Evolutionary conservation across 2,113 vertebrate species (phyloP).

Genomic region (Tychaedon coryphoeus): DNA sequence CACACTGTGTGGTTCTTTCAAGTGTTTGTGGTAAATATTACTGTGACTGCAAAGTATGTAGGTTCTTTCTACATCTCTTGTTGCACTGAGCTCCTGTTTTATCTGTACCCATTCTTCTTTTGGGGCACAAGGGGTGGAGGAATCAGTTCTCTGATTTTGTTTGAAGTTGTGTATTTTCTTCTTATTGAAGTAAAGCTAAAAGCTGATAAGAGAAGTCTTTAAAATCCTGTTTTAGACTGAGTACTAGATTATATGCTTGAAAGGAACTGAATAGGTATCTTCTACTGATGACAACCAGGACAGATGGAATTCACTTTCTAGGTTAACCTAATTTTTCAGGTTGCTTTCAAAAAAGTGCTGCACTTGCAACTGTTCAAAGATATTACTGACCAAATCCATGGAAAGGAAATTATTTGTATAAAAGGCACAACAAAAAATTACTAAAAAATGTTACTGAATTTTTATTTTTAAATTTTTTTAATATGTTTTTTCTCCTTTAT

Average conservation of each 20-base stretch:
- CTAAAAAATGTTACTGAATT: background rate
- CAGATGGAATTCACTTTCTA: slow-evolving; percentile 43
- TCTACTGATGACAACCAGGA: slow-evolving; percentile 36
- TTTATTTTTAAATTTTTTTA: no score
- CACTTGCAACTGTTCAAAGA: background rate
- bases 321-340: slow-evolving; percentile 45
- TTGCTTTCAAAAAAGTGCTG: slow-evolving; percentile 5
- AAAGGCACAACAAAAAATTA: background rate
- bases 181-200: slow-evolving; percentile 35
- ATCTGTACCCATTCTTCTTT: background rate
- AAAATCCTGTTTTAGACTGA: slow-evolving; percentile 33
- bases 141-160: background rate
- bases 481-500: background rate
- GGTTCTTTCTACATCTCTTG: background rate
- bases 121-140: no score
- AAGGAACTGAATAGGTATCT: slow-evolving; percentile 35
- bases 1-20: background rate
- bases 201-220: slow-evolving; percentile 46
- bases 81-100: background rate
- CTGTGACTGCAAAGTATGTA: background rate
- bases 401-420: background rate
- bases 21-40: background rate
- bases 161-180: background rate
- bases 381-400: background rate
- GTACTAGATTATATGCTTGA: slow-evolving; percentile 48